These are phyloP conservation scores for Druceiella hillmani DNA, from an alignment of 2,888 invertebrate species.

Conservation along the genomic window DNA sequence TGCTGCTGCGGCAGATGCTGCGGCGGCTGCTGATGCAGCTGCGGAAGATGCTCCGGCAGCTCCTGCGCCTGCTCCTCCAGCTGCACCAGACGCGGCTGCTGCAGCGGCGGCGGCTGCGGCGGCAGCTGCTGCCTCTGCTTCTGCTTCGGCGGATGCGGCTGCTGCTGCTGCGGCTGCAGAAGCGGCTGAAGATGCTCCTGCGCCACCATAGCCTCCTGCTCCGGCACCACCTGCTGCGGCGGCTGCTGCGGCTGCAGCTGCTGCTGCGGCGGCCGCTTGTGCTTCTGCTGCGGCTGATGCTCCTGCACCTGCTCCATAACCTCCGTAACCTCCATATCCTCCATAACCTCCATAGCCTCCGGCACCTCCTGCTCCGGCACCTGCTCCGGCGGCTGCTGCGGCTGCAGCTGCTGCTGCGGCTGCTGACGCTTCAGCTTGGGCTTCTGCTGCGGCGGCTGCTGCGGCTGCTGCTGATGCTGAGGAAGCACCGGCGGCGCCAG, in stretches of 20 bases:
- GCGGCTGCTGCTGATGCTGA: no score
- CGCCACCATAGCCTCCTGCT: constrained; percentile 3
- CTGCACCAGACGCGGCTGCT: constrained; percentile 1
- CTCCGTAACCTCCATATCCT: no score
- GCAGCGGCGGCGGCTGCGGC: constrained; percentile 8
- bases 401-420: no score
- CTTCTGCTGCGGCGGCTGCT: no score
- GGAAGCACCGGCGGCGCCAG: no score
- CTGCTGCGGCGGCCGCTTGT: neutral
- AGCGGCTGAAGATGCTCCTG: constrained; percentile 15
- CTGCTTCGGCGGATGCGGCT: constrained; percentile 11
- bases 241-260: constrained; percentile 8
- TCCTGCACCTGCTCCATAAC: no score
- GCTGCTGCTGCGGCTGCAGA: constrained; percentile 8
- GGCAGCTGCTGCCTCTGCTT: constrained; percentile 12
- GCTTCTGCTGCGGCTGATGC: no score
- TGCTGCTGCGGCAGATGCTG: neutral
- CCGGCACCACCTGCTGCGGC: constrained; percentile 4
- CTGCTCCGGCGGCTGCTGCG: no score
- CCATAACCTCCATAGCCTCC: no score
- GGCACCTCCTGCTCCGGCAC: no score
- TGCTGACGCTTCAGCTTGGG: no score
- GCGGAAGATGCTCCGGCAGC: constrained; percentile 21
- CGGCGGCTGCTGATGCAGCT: constrained; percentile 4
- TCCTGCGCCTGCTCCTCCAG: neutral